These are phyloP conservation scores for Monodelphis domestica DNA, from an alignment of 2,797 vertebrate genomes.

Conservation along the genomic window DNA sequence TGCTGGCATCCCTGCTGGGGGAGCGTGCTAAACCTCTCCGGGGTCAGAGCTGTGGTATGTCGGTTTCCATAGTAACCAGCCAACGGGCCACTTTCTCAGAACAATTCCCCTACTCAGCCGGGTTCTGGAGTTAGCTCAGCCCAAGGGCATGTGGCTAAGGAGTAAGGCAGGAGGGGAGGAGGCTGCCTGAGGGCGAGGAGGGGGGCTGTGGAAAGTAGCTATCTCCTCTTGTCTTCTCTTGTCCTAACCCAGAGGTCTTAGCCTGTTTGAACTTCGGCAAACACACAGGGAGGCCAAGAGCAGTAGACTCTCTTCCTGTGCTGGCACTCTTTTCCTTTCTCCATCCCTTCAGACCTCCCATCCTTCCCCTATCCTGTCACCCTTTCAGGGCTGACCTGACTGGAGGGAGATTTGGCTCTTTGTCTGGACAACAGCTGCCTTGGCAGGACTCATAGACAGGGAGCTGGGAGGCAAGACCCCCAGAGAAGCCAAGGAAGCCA, in stretches of 20 bases:
- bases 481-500: background rate
- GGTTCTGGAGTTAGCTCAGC: conserved; percentile 85
- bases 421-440: conserved; percentile 71
- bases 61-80: conserved; percentile 95
- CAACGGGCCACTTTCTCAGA: conserved; percentile 88
- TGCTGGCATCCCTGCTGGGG: conserved; percentile 91
- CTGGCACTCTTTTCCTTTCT: conserved; percentile 2
- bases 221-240: conserved; percentile 18
- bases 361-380: background rate
- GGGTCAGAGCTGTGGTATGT: conserved; percentile 97
- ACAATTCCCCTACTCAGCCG: conserved; percentile 89
- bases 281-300: background rate
- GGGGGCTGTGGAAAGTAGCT: conserved; percentile 54
- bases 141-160: conserved; percentile 83
- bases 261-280: background rate
- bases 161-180: conserved; percentile 57
- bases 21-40: conserved; percentile 91
- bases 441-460: conserved; percentile 8
- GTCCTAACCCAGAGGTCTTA: conserved; percentile 23
- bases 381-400: conserved; percentile 19
- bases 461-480: conserved; percentile 48
- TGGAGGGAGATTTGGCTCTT: conserved; percentile 63
- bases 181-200: conserved; percentile 42
- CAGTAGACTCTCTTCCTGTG: conserved; percentile 26
- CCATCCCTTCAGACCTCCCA: background rate